phyloP scores from a whole-genome alignment of 2,888 invertebrate genomes.

The Yponomeuta cagnagella region DNA sequence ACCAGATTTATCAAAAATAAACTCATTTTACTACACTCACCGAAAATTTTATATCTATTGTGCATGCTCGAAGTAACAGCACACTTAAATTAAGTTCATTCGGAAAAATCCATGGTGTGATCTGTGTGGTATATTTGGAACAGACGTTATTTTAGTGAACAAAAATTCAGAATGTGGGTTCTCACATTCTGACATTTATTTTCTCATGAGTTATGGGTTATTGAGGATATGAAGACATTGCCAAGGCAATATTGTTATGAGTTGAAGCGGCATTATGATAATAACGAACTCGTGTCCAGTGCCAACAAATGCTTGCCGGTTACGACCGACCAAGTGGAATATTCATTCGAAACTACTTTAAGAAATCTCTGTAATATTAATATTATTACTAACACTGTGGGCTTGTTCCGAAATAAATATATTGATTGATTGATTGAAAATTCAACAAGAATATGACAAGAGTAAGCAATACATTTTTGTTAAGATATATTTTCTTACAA shows the following conservation, averaged over 20 bases:
- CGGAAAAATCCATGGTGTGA: neutral
- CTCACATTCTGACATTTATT: constrained; percentile 40
- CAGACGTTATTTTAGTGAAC: neutral
- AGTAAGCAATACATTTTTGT: constrained; percentile 43
- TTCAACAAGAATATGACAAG: constrained; percentile 41
- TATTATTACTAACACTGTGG: too few relatives aligned
- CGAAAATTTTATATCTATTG: too few relatives aligned
- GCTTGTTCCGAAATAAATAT: too few relatives aligned
- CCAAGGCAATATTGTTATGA: constrained; percentile 62
- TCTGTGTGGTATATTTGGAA: constrained; percentile 1
- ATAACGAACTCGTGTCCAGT: constrained; percentile 62
- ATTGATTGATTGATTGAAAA: constrained; percentile 23
- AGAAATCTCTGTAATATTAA: too few relatives aligned
- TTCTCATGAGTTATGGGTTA: constrained; percentile 50
- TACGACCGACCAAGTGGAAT: constrained; percentile 8
- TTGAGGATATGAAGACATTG: constrained; percentile 54
- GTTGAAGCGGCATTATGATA: constrained; percentile 58
- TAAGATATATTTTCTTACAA: constrained; percentile 37
- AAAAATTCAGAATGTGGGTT: neutral
- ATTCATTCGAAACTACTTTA: constrained; percentile 19
- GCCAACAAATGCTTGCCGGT: constrained; percentile 52
- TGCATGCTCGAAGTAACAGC: too few relatives aligned
- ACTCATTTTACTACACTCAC: too few relatives aligned
- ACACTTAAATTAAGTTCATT: neutral
- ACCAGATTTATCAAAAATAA: too few relatives aligned